These are phyloP conservation scores for Stenichneumon culpator DNA, from an alignment of 2,888 invertebrate genomes.

Conservation along the genomic window DNA sequence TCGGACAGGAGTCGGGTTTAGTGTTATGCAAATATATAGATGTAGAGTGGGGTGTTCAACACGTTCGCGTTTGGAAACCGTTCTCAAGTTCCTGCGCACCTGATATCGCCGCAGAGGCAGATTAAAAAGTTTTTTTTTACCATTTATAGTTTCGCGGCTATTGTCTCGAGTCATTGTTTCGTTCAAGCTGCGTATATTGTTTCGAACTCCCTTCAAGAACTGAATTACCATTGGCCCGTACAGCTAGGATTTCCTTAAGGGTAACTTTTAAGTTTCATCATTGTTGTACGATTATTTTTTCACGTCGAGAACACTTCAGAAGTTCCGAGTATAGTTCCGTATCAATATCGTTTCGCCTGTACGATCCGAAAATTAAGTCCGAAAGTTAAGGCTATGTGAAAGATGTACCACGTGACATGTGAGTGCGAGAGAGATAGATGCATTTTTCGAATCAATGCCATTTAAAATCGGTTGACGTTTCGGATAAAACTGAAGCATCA, in stretches of 20 bases:
- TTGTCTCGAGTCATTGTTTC: conserved; percentile 6
- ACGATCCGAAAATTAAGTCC: too few species aligned
- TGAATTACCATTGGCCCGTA: neutral
- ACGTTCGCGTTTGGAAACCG: conserved; percentile 38
- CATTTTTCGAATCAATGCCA: too few species aligned
- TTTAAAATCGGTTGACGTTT: too few species aligned
- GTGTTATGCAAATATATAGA: conserved; percentile 32
- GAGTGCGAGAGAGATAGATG: too few species aligned
- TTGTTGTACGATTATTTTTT: neutral
- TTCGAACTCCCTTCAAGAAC: neutral
- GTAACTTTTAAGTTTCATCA: neutral
- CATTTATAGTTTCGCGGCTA: conserved; percentile 12
- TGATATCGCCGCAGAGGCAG: conserved; percentile 13
- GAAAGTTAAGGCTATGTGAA: too few species aligned
- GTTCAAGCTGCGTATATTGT: neutral
- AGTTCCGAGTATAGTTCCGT: too few species aligned
- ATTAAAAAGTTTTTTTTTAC: conserved; percentile 36
- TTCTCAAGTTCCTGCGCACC: conserved; percentile 53
- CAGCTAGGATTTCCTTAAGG: neutral
- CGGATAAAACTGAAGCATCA: too few species aligned
- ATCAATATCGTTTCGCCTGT: too few species aligned
- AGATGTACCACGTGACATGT: too few species aligned
- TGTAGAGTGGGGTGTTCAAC: conserved; percentile 24
- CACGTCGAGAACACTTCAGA: too few species aligned
- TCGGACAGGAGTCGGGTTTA: conserved; percentile 43